Percentiles rank a stretch among this genome's conserved stretches.
Conservation (phyloP, 2,797 vertebrate genomes). For the Tenualosa ilisha region DNA sequence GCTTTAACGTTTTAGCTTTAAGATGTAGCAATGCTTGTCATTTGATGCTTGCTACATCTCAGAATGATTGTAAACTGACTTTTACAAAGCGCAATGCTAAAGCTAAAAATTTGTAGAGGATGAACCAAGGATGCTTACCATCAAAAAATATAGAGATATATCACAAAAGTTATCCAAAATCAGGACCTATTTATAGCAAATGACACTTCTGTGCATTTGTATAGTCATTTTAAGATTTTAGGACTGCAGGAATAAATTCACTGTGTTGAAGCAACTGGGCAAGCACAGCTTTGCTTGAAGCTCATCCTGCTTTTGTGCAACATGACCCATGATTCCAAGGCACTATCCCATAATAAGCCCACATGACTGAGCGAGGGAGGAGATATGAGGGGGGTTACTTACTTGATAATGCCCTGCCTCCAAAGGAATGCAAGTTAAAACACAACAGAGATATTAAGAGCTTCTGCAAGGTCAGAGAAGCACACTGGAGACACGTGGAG, state of each 20-base stretch:
- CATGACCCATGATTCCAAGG: not conserved
- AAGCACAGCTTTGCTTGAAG: not conserved
- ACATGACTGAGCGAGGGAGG: not conserved
- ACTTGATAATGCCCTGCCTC: slow-evolving; percentile 99
- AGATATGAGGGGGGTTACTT: slow-evolving; percentile 71
- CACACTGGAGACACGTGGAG: not conserved
- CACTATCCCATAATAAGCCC: not conserved
- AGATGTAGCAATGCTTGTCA: not conserved
- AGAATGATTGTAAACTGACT: not conserved
- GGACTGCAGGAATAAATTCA: not conserved
- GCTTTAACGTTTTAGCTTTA: not conserved
- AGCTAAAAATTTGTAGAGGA: not conserved
- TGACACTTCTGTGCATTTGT: not conserved
- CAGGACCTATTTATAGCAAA: not conserved
- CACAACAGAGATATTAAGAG: slow-evolving; percentile 87
- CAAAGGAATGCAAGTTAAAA: slow-evolving; percentile 96
- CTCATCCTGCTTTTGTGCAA: not conserved
- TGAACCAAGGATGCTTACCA: not conserved
- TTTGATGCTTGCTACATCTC: not conserved
- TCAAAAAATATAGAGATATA: not conserved
- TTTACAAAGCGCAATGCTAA: not conserved
- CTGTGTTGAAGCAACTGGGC: not conserved
- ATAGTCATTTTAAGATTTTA: not conserved
- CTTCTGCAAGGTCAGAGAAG: slow-evolving; percentile 65
- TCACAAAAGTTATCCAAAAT: not conserved